phyloP scores from a whole-genome alignment of 2,888 invertebrate genomes.

The Cosmorhoe ocellata region DNA sequence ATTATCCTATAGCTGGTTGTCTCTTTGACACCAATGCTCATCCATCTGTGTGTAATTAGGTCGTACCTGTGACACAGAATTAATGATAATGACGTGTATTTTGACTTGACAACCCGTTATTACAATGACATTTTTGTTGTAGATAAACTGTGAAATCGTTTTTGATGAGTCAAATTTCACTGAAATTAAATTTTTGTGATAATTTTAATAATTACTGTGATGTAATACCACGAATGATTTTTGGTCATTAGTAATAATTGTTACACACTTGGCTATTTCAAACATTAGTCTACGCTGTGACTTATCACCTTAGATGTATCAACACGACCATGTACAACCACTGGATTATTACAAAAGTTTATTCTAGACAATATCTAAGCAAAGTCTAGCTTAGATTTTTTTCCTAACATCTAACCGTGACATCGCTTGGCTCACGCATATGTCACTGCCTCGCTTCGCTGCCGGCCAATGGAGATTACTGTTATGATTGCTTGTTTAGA shows the following conservation, averaged over 20 bases:
- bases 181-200: no score
- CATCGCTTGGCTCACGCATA: conserved; percentile 43
- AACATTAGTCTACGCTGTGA: no score
- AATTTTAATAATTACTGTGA: no score
- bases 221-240: no score
- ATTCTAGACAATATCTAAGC: not conserved
- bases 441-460: conserved; percentile 55
- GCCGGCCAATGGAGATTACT: conserved; percentile 43
- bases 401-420: conserved; percentile 15
- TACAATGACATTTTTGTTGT: conserved; percentile 25
- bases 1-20: conserved; percentile 25
- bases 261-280: no score
- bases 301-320: no score
- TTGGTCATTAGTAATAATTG: no score
- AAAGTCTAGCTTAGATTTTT: not conserved
- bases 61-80: conserved; percentile 28
- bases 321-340: no score
- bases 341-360: no score
- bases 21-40: conserved; percentile 46
- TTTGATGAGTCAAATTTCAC: not conserved
- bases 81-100: conserved; percentile 21
- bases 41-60: conserved; percentile 42
- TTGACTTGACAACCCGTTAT: conserved; percentile 39
- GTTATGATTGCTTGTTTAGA: conserved; percentile 52
- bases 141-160: not conserved